Evolutionary conservation across 2,113 vertebrate genomes (phyloP).

Genomic region (Garra rufa): DNA sequence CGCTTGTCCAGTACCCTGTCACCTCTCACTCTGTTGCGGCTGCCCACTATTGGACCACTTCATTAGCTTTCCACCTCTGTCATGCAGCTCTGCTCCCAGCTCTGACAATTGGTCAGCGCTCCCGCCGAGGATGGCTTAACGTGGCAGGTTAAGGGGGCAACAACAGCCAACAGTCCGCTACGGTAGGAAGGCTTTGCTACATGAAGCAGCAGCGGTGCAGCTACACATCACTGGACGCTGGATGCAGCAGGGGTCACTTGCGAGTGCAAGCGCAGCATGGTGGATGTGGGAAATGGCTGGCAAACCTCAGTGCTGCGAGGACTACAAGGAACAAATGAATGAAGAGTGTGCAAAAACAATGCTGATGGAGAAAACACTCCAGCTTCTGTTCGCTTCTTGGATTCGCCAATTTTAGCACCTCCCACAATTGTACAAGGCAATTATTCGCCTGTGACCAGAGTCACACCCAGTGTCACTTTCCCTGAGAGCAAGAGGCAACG

Average conservation of each 20-base stretch:
- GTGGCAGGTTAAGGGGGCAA: slow-evolving; percentile 71
- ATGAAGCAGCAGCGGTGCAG: not conserved
- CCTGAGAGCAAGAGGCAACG: slow-evolving; percentile 48
- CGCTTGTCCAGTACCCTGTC: slow-evolving; percentile 75
- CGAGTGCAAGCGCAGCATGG: not conserved
- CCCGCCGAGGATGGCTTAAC: slow-evolving; percentile 41
- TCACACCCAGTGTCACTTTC: slow-evolving; percentile 67
- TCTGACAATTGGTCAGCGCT: slow-evolving; percentile 71
- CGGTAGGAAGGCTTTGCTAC: slow-evolving; percentile 57
- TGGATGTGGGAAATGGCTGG: slow-evolving; percentile 9
- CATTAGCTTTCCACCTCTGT: slow-evolving; percentile 83
- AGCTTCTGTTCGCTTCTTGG: not conserved
- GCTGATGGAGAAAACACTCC: not conserved
- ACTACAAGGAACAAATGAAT: not conserved
- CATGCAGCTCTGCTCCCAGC: slow-evolving; percentile 73
- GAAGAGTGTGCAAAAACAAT: not conserved
- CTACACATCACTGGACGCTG: slow-evolving; percentile 33
- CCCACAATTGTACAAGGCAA: slow-evolving; percentile 67
- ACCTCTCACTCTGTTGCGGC: slow-evolving; percentile 75
- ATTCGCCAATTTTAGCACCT: not conserved
- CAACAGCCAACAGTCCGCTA: slow-evolving; percentile 63
- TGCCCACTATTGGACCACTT: slow-evolving; percentile 80
- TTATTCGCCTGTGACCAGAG: slow-evolving; percentile 66
- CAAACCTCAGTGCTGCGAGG: not conserved
- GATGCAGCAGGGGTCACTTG: slow-evolving; percentile 12